Conservation (phyloP, 1,140 invertebrate genomes). For the Drosophila sp. region DNA sequence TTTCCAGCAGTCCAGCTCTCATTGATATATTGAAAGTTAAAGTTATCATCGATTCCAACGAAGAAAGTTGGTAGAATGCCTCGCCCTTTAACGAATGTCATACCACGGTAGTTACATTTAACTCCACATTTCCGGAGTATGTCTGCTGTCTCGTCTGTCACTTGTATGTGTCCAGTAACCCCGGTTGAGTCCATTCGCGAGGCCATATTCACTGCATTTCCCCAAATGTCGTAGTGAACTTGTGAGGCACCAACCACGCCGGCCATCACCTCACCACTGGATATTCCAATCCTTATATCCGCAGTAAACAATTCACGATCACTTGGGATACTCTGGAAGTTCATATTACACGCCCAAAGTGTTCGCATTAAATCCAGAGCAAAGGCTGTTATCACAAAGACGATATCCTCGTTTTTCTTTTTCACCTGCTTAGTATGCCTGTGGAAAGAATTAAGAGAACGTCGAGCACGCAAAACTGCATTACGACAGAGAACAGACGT, state of each 20-base stretch:
- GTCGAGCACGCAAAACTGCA: conserved; percentile 1
- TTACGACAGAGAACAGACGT: not conserved
- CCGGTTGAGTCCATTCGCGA: conserved; percentile 96
- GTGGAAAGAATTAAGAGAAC: not conserved
- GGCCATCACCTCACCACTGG: conserved; percentile 93
- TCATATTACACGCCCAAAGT: conserved; percentile 31
- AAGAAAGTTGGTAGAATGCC: conserved; percentile 41
- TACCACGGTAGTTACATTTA: conserved; percentile 28
- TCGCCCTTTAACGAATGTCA: conserved; percentile 39
- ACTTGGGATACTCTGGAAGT: conserved; percentile 23
- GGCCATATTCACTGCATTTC: conserved; percentile 97
- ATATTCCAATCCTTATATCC: conserved; percentile 87
- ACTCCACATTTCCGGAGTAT: conserved; percentile 85
- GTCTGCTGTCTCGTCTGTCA: conserved; percentile 89
- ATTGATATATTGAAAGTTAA: conserved; percentile 14
- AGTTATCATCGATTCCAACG: conserved; percentile 19
- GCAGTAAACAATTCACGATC: conserved; percentile 7
- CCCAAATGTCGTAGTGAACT: conserved; percentile 94
- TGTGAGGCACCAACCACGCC: conserved; percentile 96
- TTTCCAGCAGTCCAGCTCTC: not conserved
- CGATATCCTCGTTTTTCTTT: conserved; percentile 42
- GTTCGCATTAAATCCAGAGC: conserved; percentile 63
- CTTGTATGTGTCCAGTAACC: conserved; percentile 90
- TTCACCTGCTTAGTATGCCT: not conserved
- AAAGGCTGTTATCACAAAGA: conserved; percentile 57